Evolutionary conservation across 2,113 vertebrate species (phyloP), one percentile per base, ranked within the genome.

Genomic region (Marcusenius ussheri): DNA sequence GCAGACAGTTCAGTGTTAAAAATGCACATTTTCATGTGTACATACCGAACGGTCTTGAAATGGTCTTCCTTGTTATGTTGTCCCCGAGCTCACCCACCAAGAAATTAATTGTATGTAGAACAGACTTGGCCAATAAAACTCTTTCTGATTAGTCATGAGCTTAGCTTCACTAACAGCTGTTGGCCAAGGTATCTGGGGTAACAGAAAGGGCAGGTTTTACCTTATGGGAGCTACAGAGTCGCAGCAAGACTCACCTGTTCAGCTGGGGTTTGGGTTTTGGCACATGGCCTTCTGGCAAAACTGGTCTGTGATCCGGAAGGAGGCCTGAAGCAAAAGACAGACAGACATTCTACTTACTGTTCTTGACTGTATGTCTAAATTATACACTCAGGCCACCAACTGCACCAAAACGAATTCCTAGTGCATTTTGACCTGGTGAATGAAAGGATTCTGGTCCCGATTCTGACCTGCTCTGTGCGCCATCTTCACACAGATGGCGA

Each of bases 401-500:
- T 70, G 62, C 27, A 31, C n/a, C 62, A 31, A 66, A 66, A 27
- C n/a, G 10, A 27, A 27, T 66, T 27, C n/a, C 62, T 66, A 27
- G n/a, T 66, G n/a, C n/a, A 4, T 70, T 70, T 70, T 10, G n/a
- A 66, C 62, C 24, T 11, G 62, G n/a, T 31, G 62, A 70, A 70
- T 31, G 27, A 31, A 31, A 70, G 62, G 62, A 70, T 13, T 13
- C 3, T 5, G 62, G 10, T 27, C 21, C 11, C 11, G 1, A 88
- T 6, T 50, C 66, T 90, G 93, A 99, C 98, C 98, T 96, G 98
- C 97, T 92, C 98, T 96, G 89, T 98, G 98, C 86, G 98, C 98
- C 98, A 99, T 99, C 94, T 98, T 96, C 90, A 99, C 98, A 91
- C 98, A 99, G 15, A 95, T 92, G n/a, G 94, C 93, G 19, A 99